A percentile compares a stretch with the other conserved stretches of the same genome.
phyloP scores from a whole-genome alignment of 2,888 invertebrate species.

The Acronicta leporina region DNA sequence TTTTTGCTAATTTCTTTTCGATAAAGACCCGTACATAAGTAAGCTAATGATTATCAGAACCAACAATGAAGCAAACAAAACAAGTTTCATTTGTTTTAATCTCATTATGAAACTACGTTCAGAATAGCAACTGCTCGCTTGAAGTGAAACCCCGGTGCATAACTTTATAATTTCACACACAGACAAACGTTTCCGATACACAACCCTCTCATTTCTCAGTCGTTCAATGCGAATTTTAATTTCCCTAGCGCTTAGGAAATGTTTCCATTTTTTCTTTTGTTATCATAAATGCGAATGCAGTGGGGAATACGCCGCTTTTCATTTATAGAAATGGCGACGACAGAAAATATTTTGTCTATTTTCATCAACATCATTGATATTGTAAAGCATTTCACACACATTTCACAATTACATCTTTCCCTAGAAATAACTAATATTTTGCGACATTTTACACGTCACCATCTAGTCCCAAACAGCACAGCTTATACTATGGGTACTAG shows the following conservation, averaged over 20 bases:
- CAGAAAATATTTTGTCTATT: slow-evolving; percentile 32
- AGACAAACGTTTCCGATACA: slow-evolving; percentile 24
- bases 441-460: no score
- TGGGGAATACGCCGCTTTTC: slow-evolving; percentile 40
- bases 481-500: no score
- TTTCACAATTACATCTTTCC: no score
- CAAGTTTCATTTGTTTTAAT: background rate
- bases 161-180: slow-evolving; percentile 21
- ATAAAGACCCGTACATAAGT: no score
- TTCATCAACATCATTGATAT: no score
- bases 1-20: no score
- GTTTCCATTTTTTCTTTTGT: slow-evolving; percentile 52
- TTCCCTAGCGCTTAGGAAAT: slow-evolving; percentile 53
- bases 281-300: slow-evolving; percentile 48
- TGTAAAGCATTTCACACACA: no score
- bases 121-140: slow-evolving; percentile 2
- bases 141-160: slow-evolving; percentile 4
- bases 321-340: slow-evolving; percentile 41
- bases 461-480: no score
- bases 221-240: slow-evolving; percentile 56
- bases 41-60: no score
- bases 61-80: background rate
- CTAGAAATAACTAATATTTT: no score
- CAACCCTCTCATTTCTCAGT: slow-evolving; percentile 30
- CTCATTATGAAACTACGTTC: slow-evolving; percentile 3